Evolutionary conservation across 30 jellyfish, hydroid and myxozoan genomes (phyloP).

Genomic region (Rhopilema esculentum): DNA sequence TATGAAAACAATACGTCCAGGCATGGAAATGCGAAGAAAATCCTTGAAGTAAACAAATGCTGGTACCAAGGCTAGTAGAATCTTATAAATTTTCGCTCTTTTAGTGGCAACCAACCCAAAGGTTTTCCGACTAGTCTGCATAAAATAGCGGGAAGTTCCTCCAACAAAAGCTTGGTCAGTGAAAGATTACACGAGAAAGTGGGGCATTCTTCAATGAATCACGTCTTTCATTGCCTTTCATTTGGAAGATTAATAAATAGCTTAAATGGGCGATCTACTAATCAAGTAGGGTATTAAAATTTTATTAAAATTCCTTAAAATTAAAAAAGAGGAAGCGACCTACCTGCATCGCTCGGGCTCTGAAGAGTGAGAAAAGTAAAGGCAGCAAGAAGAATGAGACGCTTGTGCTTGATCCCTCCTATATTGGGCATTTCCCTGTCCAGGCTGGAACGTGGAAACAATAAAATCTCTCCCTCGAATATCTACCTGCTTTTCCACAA

Average conservation of each 20-base stretch:
- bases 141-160: not conserved
- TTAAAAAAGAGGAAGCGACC: slow-evolving; percentile 9
- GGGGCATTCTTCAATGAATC: not conserved
- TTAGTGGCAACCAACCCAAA: not conserved
- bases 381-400: not conserved
- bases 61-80: not conserved
- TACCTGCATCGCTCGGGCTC: slow-evolving; percentile 2
- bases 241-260: not conserved
- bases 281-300: not conserved
- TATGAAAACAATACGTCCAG: not conserved
- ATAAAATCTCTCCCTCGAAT: not conserved
- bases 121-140: not conserved
- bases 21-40: not conserved
- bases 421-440: not conserved
- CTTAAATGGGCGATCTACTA: not conserved
- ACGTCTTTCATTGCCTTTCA: not conserved
- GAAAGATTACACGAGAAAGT: not conserved
- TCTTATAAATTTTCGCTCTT: not conserved
- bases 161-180: slow-evolving; percentile 5
- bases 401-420: not conserved
- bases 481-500: not conserved
- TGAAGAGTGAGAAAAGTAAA: not conserved
- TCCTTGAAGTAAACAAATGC: not conserved
- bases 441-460: not conserved
- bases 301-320: not conserved